Evolutionary conservation across 2,888 invertebrate genomes (phyloP), one percentile per base, ranked within the genome.

Genomic region (Notodromas monacha): DNA sequence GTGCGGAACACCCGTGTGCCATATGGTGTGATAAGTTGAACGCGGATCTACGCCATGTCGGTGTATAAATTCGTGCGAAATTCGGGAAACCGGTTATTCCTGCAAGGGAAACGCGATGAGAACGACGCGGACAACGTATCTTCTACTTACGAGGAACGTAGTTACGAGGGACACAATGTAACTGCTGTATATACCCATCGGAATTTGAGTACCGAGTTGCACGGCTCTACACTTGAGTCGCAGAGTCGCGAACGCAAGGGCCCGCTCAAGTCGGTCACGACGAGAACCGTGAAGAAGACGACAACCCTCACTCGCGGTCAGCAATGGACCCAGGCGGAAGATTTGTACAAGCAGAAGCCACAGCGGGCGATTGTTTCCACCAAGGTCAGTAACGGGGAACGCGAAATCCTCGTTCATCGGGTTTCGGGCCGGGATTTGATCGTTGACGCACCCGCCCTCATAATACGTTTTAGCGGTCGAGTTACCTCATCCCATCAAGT

Each of bases 231-330:
- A 36, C 56, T 70, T 46, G 72, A 74, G 52, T 68, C 72, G 42
- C 68, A 68, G 36, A 69, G 72, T 52, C 66, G 70, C 43, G 68
- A 69, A 47, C 63, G 67, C 49, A 63, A 64, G 45, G 66, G 65
- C 34, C 73, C 74, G 26, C 65, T 67, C 44, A 59, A 70, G 36
- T 62, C 73, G 39, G 70, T 77, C 38, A 77, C 74, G 14, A 72
- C 76, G 27, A 63, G 72, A 45, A 70, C 77, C 37, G 66, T 77
- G 31, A 59, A 73, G 36, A 77, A 76, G 49, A 73, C 79, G 40
- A 79, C 77, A 16, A 77, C 77, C 2, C 48, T 79, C 39, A 70
- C 73, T 36, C 59, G 76, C 11, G 77, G 74, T 26, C 76, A 77
- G 47, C 74, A 77, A 47, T 62, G 66, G 40, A 61, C 64, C 36